A percentile compares a stretch with the other conserved stretches of the same genome.
These are phyloP conservation scores for Thereva nobilitata DNA, from an alignment of 2,888 invertebrate genomes.

Conservation along the genomic window DNA sequence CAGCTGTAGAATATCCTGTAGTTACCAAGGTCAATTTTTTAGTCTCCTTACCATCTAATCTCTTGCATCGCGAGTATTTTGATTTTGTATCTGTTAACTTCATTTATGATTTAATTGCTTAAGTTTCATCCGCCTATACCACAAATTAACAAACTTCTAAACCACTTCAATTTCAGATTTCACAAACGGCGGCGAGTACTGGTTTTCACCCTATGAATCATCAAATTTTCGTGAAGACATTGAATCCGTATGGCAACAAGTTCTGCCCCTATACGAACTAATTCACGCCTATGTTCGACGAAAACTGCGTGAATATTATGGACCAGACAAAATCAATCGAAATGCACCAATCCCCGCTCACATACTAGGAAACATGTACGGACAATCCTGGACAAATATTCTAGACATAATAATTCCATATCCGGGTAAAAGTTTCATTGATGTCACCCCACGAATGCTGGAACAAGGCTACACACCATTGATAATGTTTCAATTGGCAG, in stretches of 20 bases:
- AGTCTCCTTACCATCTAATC: no score
- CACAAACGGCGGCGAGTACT: constrained; percentile 83
- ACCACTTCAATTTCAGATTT: constrained; percentile 66
- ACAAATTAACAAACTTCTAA: no score
- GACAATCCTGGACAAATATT: constrained; percentile 83
- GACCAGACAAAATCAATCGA: constrained; percentile 77
- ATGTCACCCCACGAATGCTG: constrained; percentile 82
- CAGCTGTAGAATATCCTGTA: no score
- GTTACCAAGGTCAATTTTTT: no score
- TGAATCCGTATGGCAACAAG: constrained; percentile 80
- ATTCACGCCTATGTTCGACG: constrained; percentile 88
- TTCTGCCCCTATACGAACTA: constrained; percentile 83
- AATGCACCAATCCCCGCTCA: constrained; percentile 85
- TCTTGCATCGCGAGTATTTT: no score
- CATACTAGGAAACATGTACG: constrained; percentile 89
- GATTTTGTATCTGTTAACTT: no score
- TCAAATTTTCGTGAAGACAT: constrained; percentile 75
- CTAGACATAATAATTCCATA: constrained; percentile 82
- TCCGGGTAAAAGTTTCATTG: constrained; percentile 79
- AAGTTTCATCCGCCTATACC: no score
- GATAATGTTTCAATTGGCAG: constrained; percentile 83
- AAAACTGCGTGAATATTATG: constrained; percentile 80
- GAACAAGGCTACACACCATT: constrained; percentile 84
- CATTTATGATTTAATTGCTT: no score
- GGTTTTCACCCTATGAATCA: constrained; percentile 86